phyloP scores from a whole-genome alignment of 1,140 invertebrate genomes.

The Telenomus remus region DNA sequence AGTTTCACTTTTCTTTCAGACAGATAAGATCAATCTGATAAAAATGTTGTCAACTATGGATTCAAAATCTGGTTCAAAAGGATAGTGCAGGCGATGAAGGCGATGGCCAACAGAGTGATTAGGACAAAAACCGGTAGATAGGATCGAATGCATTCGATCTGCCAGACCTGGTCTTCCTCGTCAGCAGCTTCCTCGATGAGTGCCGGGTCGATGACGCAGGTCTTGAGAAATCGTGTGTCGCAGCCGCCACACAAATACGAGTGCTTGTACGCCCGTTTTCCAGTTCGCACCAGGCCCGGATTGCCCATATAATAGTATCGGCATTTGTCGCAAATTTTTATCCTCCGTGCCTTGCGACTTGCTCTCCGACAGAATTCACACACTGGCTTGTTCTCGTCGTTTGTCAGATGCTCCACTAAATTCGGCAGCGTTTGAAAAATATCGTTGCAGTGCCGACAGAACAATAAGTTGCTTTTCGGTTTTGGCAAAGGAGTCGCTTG shows the following conservation, averaged over 20 bases:
- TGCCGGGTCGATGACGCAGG: constrained; percentile 1
- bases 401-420: background rate
- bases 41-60: too few species aligned
- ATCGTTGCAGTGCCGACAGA: background rate
- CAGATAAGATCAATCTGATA: too few species aligned
- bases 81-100: too few species aligned
- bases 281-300: background rate
- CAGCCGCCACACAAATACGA: background rate
- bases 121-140: too few species aligned
- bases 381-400: background rate
- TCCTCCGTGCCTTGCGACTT: background rate
- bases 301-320: background rate
- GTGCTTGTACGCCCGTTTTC: background rate
- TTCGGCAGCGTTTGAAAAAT: background rate
- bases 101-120: too few species aligned
- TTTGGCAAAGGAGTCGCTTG: too few species aligned
- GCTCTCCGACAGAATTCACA: background rate
- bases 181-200: background rate
- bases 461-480: background rate
- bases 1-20: too few species aligned
- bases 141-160: too few species aligned
- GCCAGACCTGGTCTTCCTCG: too few species aligned
- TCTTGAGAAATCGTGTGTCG: background rate
- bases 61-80: too few species aligned
- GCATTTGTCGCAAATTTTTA: background rate